Evolutionary conservation across 1,140 invertebrate genomes (phyloP), one percentile per base, ranked within the genome.

Genomic region (Galendromus occidentalis): DNA sequence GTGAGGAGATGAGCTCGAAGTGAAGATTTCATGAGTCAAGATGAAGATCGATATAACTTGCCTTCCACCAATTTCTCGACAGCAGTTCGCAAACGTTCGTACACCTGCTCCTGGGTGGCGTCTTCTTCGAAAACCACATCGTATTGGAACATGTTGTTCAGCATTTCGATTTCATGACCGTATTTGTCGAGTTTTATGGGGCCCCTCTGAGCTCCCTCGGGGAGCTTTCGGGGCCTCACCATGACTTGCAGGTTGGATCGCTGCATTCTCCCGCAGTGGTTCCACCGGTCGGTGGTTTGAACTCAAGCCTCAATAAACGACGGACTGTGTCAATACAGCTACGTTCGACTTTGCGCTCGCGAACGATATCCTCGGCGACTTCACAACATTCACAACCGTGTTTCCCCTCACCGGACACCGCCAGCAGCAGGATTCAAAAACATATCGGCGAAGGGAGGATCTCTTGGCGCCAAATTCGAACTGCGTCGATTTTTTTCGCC

Each of bases 41-140:
- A 39, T 4, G 33, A 39, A 39, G 33, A 39, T 39, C 9, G 33
- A 39, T 39, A 6, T 39, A 39, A 47, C 45, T 22, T 9, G 25
- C 51, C 51, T 22, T 59, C 51, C 25, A 59, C 51, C 17, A 59
- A 22, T 59, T 59, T 59, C 33, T 59, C 51, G 2, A 59, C 51
- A 1, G 51, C 14, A 22, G 17, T 18, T 22, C 51, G 14, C 9
- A 59, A 33, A 2, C 51, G 51, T 14, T 59, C 51, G 22, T 59
- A 59, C 6, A 59, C 51, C 22, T 59, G 25, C 9, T 59, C 51
- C 20, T 59, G 51, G 14, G 51, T 59, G 6, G 51, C 12, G 1
- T 59, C 51, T 25, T 59, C 51, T 14, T 59, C 51, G 51, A 59
- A 59, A 17, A 59, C 51, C 2, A 59, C 51, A 25, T 59, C 51